Base-by-base conservation (phyloP, 2,113 vertebrate genomes). In the Shinisaurus crocodilurus region DNA sequence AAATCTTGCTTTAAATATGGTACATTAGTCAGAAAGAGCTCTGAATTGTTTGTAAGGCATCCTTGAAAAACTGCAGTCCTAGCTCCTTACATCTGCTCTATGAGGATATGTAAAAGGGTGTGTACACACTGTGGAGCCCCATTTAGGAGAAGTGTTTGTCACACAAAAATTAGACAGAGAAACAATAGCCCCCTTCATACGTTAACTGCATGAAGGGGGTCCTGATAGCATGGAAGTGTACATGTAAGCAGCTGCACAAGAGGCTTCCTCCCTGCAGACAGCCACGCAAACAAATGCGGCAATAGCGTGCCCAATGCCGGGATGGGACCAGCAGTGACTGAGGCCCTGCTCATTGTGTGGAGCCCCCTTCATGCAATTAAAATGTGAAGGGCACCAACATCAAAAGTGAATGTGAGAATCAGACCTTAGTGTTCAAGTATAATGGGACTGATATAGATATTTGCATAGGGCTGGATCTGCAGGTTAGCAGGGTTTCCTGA, bases 1-100 rank as follows among this genome's bases (percentile, higher is more conserved):
- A 97, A 83, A 94, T 95, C 94, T 92, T 95, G 95, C 80, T 96
- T 97, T 95, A 95, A 96, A 97, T 96, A 96, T 90, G 92, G 85
- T 92, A 94, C 93, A 95, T 94, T 92, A 94, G 94, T 94, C 93
- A 92, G 65, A 96, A 96, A 96, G 75, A 20, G 86, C 79, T 95
- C 45, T 1, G 85, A 89, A 94, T 90, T 96, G 92, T 96, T 93
- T 94, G 85, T 87, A 95, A 45, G 10, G 90, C 43, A 94, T 72
- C 92, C 79, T n/a, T 93, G 81, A 95, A 69, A 94, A 94, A 94
- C 45, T 80, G 32, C 69, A 84, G 91, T 69, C 50, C 54, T 6
- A 91, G 63, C 27, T 81, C 85, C 87, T 92, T 92, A 91, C 20
- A 91, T 76, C n/a, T 96, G 86, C 45, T 91, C 94, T 70, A 34